These are phyloP conservation scores for Xiphophorus maculatus DNA, from an alignment of 2,113 vertebrate species.

Conservation along the genomic window DNA sequence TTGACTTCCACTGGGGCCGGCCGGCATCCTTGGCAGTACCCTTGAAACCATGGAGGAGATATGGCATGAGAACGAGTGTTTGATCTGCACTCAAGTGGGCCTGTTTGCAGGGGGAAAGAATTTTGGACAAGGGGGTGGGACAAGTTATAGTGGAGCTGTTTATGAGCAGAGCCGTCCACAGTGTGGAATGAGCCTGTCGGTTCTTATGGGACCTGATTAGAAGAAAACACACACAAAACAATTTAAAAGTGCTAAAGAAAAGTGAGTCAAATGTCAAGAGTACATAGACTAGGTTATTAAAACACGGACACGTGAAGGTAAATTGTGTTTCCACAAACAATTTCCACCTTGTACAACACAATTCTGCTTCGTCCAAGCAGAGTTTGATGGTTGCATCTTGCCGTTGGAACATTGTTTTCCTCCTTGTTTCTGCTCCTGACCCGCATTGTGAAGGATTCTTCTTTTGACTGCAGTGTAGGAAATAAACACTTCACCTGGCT, in stretches of 20 bases:
- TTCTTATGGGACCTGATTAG: constrained; percentile 5
- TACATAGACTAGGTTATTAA: neutral
- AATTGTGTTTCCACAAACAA: neutral
- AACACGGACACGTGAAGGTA: neutral
- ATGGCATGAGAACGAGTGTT: constrained; percentile 54
- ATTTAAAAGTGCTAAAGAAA: constrained; percentile 2
- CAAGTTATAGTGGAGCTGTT: constrained; percentile 23
- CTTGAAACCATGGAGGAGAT: constrained; percentile 46
- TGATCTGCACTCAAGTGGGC: constrained; percentile 59
- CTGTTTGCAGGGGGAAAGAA: constrained; percentile 61
- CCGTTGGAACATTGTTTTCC: neutral
- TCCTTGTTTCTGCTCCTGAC: neutral
- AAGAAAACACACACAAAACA: neutral
- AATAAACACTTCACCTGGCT: neutral
- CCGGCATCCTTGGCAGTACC: constrained; percentile 49
- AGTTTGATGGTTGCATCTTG: neutral
- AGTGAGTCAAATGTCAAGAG: neutral
- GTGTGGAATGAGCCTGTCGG: neutral
- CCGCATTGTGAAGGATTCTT: neutral
- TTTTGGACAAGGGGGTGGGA: constrained; percentile 43
- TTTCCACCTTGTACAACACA: neutral
- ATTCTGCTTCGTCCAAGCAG: neutral
- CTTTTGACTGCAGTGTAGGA: neutral
- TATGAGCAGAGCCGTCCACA: neutral
- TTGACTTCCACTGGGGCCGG: constrained; percentile 47